Conservation (phyloP, 2,797 vertebrate species). For the Mallotus villosus region DNA sequence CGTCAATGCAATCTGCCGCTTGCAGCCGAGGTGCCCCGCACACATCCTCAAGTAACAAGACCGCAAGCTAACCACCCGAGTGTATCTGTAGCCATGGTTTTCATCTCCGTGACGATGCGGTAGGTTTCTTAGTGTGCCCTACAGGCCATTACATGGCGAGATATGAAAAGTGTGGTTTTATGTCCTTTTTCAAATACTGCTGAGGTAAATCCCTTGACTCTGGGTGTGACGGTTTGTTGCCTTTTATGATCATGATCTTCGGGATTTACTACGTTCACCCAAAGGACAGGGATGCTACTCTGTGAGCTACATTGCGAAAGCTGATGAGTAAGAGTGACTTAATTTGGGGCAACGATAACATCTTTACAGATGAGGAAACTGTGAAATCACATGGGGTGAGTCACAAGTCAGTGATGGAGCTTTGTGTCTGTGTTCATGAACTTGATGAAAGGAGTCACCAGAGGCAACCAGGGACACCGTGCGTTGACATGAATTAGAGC, state of each 20-base stretch:
- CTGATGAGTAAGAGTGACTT: slow-evolving; percentile 59
- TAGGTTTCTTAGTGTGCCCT: slow-evolving; percentile 4
- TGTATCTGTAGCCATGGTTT: background rate
- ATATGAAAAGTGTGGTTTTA: too few species aligned
- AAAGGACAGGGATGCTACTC: slow-evolving; percentile 6
- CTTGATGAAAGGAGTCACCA: slow-evolving; percentile 5
- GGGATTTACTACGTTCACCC: slow-evolving; percentile 1
- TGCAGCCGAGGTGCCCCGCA: slow-evolving; percentile 36
- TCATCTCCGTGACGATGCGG: slow-evolving; percentile 15
- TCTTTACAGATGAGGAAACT: slow-evolving; percentile 54
- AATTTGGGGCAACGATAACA: slow-evolving; percentile 57
- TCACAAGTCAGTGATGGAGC: slow-evolving; percentile 40
- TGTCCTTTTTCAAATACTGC: too few species aligned
- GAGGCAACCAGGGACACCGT: background rate
- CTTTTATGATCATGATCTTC: background rate
- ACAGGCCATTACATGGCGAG: too few species aligned
- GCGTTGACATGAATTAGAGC: background rate
- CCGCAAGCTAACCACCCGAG: slow-evolving; percentile 11
- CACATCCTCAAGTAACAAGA: slow-evolving; percentile 18
- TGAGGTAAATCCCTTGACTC: too few species aligned
- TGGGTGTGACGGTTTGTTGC: background rate
- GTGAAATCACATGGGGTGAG: slow-evolving; percentile 56
- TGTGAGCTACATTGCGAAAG: slow-evolving; percentile 50
- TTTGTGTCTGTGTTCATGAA: slow-evolving; percentile 24
- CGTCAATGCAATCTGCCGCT: slow-evolving; percentile 52